Base-by-base conservation (phyloP, 2,113 vertebrate species). In the Dinomys branickii region DNA sequence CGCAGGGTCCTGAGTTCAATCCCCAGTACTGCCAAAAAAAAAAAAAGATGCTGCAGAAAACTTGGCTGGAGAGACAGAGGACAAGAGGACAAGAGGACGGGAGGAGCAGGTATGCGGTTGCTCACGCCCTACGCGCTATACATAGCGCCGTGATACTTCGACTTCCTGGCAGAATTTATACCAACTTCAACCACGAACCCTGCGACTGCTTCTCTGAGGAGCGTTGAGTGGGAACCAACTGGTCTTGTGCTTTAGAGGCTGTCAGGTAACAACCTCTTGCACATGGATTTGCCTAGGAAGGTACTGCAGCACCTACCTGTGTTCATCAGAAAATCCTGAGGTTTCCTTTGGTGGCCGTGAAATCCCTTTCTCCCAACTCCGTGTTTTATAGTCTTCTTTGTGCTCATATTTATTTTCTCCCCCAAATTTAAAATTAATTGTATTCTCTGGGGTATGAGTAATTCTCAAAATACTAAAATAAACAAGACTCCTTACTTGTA, bases 11-110 rank as follows among this genome's bases (percentile, higher is more conserved):
- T n/a, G n/a, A n/a, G n/a, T n/a, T n/a, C n/a, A n/a, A n/a, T n/a
- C n/a, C n/a, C n/a, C n/a, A n/a, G n/a, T n/a, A n/a, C n/a, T n/a
- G n/a, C n/a, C n/a, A n/a, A n/a, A n/a, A n/a, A n/a, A n/a, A n/a
- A n/a, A n/a, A 52, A 98, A 98, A 96, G 96, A 98, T 83, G 98
- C 98, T 90, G 98, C 98, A 22, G 97, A 98, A 97, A 98, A 98
- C 54, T 19, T 99, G 90, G 98, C 98, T 91, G 98, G 94, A 93
- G 98, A 99, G 56, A 96, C 98, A 63, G 98, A 99, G 94, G 98
- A 98, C 82, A 99, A 63, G 98, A 99, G 94, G 98, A 98, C 82
- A 99, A 99, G 98, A 98, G 98, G 24, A 98, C 86, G 95, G 98
- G 98, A 97, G 98, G 99, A 97, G 97, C 98, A 98, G 99, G 99